Evolutionary conservation across 2,888 invertebrate species (phyloP).

Genomic region (Bembecia ichneumoniformis): DNA sequence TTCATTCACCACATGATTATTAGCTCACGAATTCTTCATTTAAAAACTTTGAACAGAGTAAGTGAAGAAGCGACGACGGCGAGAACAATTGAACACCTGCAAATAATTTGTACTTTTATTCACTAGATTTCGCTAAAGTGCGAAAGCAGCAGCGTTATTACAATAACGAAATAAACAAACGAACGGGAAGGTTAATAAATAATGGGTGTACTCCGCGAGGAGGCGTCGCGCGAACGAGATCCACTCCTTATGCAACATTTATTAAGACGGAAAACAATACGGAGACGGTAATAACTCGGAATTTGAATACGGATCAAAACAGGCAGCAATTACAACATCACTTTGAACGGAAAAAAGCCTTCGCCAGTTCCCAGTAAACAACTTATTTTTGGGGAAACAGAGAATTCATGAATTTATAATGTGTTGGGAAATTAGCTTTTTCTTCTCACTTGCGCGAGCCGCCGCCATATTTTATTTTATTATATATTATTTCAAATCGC

Average conservation of each 20-base stretch:
- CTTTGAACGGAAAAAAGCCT: constrained; percentile 17
- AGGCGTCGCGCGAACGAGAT: too few species aligned
- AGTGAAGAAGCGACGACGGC: too few species aligned
- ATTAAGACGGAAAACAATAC: neutral
- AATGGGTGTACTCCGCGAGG: too few species aligned
- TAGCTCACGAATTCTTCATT: too few species aligned
- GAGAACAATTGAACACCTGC: too few species aligned
- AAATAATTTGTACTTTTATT: too few species aligned
- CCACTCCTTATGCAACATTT: neutral
- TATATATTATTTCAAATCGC: constrained; percentile 12
- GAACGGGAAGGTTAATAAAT: too few species aligned
- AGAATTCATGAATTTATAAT: constrained; percentile 67
- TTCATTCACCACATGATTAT: too few species aligned
- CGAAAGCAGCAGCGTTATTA: too few species aligned
- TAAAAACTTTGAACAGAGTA: too few species aligned
- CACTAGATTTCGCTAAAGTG: too few species aligned
- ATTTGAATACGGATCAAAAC: constrained; percentile 19
- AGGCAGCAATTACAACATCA: constrained; percentile 39
- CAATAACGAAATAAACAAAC: too few species aligned
- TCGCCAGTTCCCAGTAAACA: constrained; percentile 46
- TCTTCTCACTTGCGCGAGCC: constrained; percentile 27
- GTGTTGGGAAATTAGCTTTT: constrained; percentile 59
- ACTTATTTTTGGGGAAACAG: constrained; percentile 54
- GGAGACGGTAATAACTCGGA: neutral
- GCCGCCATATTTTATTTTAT: constrained; percentile 4